These are phyloP conservation scores for Steinernema carpocapsae DNA, from an alignment of 2,888 invertebrate species.

Conservation along the genomic window DNA sequence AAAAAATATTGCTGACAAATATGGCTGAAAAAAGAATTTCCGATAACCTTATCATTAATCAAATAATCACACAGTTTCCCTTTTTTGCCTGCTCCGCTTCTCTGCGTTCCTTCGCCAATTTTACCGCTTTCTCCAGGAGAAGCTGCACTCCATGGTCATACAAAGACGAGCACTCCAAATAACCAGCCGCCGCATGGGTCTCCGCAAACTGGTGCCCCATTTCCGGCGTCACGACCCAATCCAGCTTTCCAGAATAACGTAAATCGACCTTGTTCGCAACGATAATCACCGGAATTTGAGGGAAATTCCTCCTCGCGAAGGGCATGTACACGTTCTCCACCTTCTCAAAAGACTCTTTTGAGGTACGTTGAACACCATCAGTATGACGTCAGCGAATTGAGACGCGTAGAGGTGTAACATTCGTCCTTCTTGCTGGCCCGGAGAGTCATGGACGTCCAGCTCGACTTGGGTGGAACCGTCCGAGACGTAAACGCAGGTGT, in stretches of 20 bases:
- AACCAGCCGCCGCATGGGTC: background rate
- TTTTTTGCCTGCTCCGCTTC: background rate
- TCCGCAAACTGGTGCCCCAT: background rate
- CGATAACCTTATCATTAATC: too few relatives aligned
- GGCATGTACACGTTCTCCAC: background rate
- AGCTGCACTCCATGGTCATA: conserved; percentile 2
- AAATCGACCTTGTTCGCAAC: background rate
- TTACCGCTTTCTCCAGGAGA: background rate
- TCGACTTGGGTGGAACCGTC: background rate
- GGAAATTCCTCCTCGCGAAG: background rate
- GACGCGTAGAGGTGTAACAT: background rate
- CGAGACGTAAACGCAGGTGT: conserved; percentile 12
- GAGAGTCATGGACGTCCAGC: conserved; percentile 13
- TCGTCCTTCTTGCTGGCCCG: background rate
- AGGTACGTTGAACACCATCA: background rate
- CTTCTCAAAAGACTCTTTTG: background rate
- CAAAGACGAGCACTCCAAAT: background rate
- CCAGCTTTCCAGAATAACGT: background rate
- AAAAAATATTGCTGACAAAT: too few relatives aligned
- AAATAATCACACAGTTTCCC: background rate
- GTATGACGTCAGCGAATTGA: conserved; percentile 22
- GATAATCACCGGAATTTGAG: conserved; percentile 6
- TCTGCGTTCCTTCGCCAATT: background rate
- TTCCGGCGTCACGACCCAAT: background rate
- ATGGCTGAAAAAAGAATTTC: too few relatives aligned